Conservation (phyloP, 2,888 invertebrate species). For the Altica lythri region DNA sequence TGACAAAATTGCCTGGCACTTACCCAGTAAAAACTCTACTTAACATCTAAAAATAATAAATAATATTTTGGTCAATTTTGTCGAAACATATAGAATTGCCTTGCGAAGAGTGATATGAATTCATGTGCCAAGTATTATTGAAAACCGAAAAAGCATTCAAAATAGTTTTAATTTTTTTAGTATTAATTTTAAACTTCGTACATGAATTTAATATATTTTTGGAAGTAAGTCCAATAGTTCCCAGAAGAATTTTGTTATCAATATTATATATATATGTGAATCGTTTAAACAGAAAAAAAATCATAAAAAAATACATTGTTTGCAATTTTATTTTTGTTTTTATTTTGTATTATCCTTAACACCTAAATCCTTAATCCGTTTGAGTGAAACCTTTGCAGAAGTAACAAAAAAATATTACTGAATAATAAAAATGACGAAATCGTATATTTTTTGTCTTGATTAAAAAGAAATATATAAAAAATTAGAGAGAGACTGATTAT, state of each 20-base stretch:
- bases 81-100: conserved; percentile 25
- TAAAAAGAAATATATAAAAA: no score
- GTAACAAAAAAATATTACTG: no score
- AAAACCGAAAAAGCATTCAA: conserved; percentile 15
- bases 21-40: not conserved
- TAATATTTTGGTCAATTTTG: conserved; percentile 14
- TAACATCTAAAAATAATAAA: not conserved
- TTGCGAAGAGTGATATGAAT: conserved; percentile 28
- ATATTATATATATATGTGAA: conserved; percentile 24
- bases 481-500: no score
- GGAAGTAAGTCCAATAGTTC: conserved; percentile 41
- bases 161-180: conserved; percentile 23
- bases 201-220: conserved; percentile 37
- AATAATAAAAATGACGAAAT: no score
- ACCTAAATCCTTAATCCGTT: no score
- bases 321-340: not conserved
- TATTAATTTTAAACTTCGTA: conserved; percentile 30
- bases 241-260: conserved; percentile 23
- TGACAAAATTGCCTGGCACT: not conserved
- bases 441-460: no score
- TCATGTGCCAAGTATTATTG: conserved; percentile 33
- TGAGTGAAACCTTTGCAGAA: no score
- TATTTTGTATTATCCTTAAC: not conserved
- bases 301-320: conserved; percentile 4
- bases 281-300: conserved; percentile 23